These are phyloP conservation scores for Natrix natrix DNA, from an alignment of 2,797 vertebrate genomes.

Conservation along the genomic window DNA sequence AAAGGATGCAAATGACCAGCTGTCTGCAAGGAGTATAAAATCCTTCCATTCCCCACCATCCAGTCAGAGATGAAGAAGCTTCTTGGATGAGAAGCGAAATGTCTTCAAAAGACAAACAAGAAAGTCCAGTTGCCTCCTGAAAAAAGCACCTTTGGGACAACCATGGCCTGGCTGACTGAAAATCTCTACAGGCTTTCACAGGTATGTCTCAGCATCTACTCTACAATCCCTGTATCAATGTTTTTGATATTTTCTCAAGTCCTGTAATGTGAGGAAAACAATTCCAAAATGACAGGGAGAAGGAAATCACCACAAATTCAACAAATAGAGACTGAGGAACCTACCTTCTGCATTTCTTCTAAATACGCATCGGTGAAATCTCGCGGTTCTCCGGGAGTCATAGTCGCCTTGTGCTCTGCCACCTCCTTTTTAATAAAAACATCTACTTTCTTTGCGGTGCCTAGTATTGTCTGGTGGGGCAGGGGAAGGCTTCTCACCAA, in stretches of 20 bases:
- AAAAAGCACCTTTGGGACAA: no score
- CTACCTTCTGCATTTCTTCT: slow-evolving; percentile 41
- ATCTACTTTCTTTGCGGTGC: slow-evolving; percentile 29
- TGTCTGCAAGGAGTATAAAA: no score
- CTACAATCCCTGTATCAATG: neutral
- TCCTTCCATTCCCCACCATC: no score
- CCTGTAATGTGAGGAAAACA: neutral
- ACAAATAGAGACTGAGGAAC: neutral
- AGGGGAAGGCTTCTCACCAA: neutral
- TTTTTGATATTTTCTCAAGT: neutral
- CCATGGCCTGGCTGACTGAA: no score
- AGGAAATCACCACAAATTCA: neutral
- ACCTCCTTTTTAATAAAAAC: slow-evolving; percentile 25
- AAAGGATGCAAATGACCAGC: no score
- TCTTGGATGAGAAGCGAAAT: no score
- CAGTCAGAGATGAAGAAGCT: no score
- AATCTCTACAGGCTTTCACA: no score
- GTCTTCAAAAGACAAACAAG: no score
- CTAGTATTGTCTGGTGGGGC: slow-evolving; percentile 42
- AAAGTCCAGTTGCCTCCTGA: no score
- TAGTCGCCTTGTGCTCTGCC: slow-evolving; percentile 55
- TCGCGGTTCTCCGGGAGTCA: slow-evolving; percentile 60
- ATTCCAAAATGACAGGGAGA: no score
- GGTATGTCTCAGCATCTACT: neutral
- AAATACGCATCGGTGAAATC: slow-evolving; percentile 70